Base-by-base conservation (phyloP, 1,140 invertebrate species). In the Babylonia areolata region DNA sequence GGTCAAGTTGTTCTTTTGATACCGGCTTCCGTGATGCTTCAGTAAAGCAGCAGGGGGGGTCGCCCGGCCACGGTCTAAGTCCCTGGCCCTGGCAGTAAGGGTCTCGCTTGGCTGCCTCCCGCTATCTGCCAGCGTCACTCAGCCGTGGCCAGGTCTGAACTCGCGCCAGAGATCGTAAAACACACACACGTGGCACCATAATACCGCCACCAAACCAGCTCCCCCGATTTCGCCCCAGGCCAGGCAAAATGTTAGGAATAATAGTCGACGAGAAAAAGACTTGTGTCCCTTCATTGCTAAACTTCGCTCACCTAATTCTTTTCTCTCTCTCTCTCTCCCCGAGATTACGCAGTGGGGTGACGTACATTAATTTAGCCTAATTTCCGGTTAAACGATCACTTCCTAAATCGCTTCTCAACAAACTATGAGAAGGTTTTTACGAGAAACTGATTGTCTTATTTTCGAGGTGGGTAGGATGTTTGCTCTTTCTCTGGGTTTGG, bases 1-100 rank as follows among this genome's bases (percentile, higher is more conserved):
- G 58, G 58, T 64, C 58, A 64, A 64, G 20, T n/a, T 64, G 58
- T 64, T n/a, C 58, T 64, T 64, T 64, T 64, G 58, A 64, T 64
- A 23, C 58, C 58, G 15, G 15, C 58, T 64, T 64, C 58, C 20
- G 15, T 64, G 58, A 64, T 64, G 58, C 58, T 64, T 23, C 58
- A 5, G 58, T 64, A 64, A 64, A 64, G 5, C 58, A 64, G 58
- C 58, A n/a, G 58, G 58, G 58, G 58, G 46, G 6, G 20, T 20
- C 46, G 46, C 20, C 46, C 46, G 20, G 9, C 46, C 58, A 64
- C 20, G 15, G 58, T 64, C 20, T 23, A 64, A 64, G 58, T 64
- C 58, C 0, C 58, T n/a, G 20, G n/a, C 17, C 46, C 46, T 9
- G 46, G 46, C 46, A 51, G 46, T 51, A 0, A n/a, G 46, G 9